A percentile compares a stretch with the other conserved stretches of the same genome.
These are phyloP conservation scores for Coboldia fuscipes DNA, from an alignment of 1,140 invertebrate genomes.

Conservation along the genomic window DNA sequence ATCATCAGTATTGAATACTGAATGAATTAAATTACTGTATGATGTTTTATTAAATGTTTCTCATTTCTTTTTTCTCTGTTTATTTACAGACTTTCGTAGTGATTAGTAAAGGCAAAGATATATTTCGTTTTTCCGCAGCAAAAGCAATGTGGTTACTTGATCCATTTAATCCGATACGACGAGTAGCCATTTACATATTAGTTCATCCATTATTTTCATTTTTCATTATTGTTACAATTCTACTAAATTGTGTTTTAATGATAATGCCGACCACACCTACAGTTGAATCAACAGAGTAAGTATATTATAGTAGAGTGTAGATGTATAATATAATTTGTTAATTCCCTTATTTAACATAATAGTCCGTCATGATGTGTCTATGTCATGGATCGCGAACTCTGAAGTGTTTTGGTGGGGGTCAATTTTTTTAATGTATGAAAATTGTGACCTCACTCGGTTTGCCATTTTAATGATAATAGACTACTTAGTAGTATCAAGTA, in stretches of 20 bases:
- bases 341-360: too few relatives aligned
- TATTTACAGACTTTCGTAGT: constrained; percentile 93
- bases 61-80: constrained; percentile 15
- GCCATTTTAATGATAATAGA: too few relatives aligned
- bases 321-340: too few relatives aligned
- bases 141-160: constrained; percentile 86
- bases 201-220: constrained; percentile 95
- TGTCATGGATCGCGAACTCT: too few relatives aligned
- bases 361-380: too few relatives aligned
- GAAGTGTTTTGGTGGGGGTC: too few relatives aligned
- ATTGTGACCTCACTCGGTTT: too few relatives aligned
- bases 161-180: constrained; percentile 92
- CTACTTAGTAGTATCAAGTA: too few relatives aligned
- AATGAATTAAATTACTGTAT: too few relatives aligned
- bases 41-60: neutral
- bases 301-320: constrained; percentile 25
- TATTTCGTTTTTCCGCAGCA: constrained; percentile 94
- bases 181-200: constrained; percentile 91
- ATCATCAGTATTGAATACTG: too few relatives aligned
- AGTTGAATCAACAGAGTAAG: constrained; percentile 94
- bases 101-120: constrained; percentile 93
- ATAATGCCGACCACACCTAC: constrained; percentile 83
- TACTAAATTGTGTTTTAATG: constrained; percentile 96
- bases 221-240: constrained; percentile 94
- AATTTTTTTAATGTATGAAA: too few relatives aligned